Evolutionary conservation across 2,888 invertebrate genomes (phyloP).

Genomic region (Osmoderma eremita): DNA sequence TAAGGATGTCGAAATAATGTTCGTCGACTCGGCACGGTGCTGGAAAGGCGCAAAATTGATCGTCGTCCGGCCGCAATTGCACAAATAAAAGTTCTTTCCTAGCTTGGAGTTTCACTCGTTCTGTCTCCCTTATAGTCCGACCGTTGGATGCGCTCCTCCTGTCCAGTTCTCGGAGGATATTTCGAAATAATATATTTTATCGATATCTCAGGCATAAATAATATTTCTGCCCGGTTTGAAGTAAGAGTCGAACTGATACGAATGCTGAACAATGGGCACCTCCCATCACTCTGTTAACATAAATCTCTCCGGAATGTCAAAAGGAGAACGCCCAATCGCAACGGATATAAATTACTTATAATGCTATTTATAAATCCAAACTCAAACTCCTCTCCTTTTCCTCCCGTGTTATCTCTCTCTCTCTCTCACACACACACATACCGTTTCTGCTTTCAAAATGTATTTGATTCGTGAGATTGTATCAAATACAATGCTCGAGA

Average conservation of each 20-base stretch:
- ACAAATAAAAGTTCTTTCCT: conserved; percentile 30
- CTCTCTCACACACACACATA: conserved; percentile 40
- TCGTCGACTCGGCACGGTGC: conserved; percentile 9
- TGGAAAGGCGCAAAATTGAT: conserved; percentile 28
- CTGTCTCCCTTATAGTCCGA: conserved; percentile 7
- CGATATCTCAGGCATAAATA: conserved; percentile 65
- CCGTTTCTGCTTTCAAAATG: conserved; percentile 49
- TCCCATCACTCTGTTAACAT: conserved; percentile 64
- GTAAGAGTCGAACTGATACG: conserved; percentile 52
- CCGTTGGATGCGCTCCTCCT: conserved; percentile 27
- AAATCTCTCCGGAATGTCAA: conserved; percentile 62
- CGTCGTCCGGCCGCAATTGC: conserved; percentile 29
- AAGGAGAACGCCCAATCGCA: conserved; percentile 65
- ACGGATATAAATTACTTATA: conserved; percentile 64
- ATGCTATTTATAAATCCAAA: conserved; percentile 64
- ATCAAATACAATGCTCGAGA: conserved; percentile 42
- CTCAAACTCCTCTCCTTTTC: conserved; percentile 51
- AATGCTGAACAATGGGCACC: conserved; percentile 60
- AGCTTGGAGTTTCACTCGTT: neutral
- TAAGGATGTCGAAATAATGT: conserved; percentile 12
- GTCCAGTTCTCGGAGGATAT: conserved; percentile 44
- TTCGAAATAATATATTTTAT: conserved; percentile 54
- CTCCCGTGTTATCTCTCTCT: conserved; percentile 28
- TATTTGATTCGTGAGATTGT: conserved; percentile 51
- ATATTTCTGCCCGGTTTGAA: conserved; percentile 63